phyloP scores from a whole-genome alignment of 2,113 vertebrate genomes.

The Setophaga coronata region DNA sequence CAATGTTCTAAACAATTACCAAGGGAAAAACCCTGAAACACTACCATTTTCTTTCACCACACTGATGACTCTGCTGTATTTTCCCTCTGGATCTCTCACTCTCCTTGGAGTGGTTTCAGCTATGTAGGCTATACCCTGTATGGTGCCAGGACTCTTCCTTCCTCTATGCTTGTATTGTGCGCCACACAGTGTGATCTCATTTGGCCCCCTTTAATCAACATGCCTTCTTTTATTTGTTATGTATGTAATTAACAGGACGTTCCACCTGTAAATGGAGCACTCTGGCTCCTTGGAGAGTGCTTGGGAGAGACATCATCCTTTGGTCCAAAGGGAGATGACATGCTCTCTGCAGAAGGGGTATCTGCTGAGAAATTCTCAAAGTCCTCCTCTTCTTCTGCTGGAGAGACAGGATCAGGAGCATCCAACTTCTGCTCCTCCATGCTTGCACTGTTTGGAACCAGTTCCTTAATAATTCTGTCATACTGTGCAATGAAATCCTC shows the following conservation, averaged over 20 bases:
- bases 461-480: slow-evolving; percentile 87
- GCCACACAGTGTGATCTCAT: neutral
- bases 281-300: slow-evolving; percentile 65
- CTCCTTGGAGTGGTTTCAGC: neutral
- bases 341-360: slow-evolving; percentile 78
- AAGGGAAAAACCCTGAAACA: neutral
- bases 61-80: neutral
- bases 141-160: neutral
- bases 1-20: neutral
- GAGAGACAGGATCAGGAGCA: slow-evolving; percentile 14
- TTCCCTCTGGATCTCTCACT: neutral
- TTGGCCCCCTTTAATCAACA: neutral
- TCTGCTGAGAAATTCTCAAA: slow-evolving; percentile 84
- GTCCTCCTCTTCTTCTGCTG: slow-evolving; percentile 76
- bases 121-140: neutral
- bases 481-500: slow-evolving; percentile 87
- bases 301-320: slow-evolving; percentile 48
- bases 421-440: slow-evolving; percentile 45
- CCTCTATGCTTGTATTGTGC: neutral
- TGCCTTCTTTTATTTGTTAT: neutral
- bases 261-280: slow-evolving; percentile 90
- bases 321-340: slow-evolving; percentile 76
- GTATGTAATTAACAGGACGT: neutral
- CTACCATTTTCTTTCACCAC: neutral
- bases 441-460: slow-evolving; percentile 73